These are phyloP conservation scores for Brassicogethes aeneus DNA, from an alignment of 2,888 invertebrate species.

Conservation along the genomic window DNA sequence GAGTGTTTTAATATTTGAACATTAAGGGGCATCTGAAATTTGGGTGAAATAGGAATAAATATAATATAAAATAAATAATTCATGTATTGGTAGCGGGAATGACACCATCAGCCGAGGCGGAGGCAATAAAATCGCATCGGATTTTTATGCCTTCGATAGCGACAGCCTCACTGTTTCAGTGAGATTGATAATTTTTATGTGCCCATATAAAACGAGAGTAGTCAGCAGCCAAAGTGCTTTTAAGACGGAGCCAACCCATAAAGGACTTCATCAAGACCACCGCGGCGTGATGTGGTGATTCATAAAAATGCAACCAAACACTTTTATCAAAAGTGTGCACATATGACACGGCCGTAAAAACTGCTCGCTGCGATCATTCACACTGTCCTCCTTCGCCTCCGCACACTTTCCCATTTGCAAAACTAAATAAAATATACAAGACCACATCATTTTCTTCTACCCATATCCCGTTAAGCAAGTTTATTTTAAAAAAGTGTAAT, in stretches of 20 bases:
- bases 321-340: slow-evolving; percentile 24
- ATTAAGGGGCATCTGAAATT: no score
- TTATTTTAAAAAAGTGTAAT: no score
- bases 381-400: no score
- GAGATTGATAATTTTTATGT: slow-evolving; percentile 37
- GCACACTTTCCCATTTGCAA: no score
- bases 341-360: no score
- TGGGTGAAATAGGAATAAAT: no score
- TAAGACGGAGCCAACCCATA: slow-evolving; percentile 20
- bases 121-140: slow-evolving; percentile 24
- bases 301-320: slow-evolving; percentile 28
- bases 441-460: no score
- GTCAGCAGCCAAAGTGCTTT: slow-evolving; percentile 10
- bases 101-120: slow-evolving; percentile 3
- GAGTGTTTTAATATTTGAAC: no score
- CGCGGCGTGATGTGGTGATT: slow-evolving; percentile 16
- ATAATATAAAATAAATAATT: no score
- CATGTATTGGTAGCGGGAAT: neutral
- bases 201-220: slow-evolving; percentile 28
- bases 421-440: no score
- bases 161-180: slow-evolving; percentile 27
- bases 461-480: no score
- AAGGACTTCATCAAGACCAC: slow-evolving; percentile 28
- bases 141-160: slow-evolving; percentile 29
- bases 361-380: no score